Conservation (phyloP, 1,140 invertebrate species). For the Nasonia longicornis region DNA sequence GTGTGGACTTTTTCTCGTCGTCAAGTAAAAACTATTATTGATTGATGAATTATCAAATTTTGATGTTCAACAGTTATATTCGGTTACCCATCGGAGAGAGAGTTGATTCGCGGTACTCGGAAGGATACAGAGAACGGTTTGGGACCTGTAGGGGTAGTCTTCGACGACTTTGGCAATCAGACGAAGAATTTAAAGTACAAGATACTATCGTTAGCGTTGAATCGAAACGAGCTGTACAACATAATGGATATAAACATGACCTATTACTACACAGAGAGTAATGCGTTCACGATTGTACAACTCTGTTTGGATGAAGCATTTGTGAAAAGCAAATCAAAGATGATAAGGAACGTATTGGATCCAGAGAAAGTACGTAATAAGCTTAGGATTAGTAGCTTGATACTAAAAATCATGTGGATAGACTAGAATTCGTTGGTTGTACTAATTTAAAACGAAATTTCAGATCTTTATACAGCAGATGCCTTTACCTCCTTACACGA, state of each 20-base stretch:
- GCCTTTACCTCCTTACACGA: slow-evolving; percentile 61
- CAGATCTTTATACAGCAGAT: slow-evolving; percentile 63
- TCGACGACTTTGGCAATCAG: not conserved
- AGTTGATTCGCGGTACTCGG: not conserved
- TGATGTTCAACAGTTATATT: not conserved
- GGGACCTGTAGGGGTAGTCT: not conserved
- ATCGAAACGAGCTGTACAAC: not conserved
- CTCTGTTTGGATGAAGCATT: slow-evolving; percentile 59
- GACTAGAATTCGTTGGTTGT: not conserved
- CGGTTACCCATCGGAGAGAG: not conserved
- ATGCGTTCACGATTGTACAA: slow-evolving; percentile 55
- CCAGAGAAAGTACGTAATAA: slow-evolving; percentile 45
- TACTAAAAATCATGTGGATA: not conserved
- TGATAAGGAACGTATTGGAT: slow-evolving; percentile 8
- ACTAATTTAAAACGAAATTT: slow-evolving; percentile 27
- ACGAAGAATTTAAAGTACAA: slow-evolving; percentile 29
- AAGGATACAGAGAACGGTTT: too few relatives aligned
- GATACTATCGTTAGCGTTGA: not conserved
- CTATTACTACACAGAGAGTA: not conserved
- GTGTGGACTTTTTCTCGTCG: too few relatives aligned
- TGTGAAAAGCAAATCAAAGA: slow-evolving; percentile 48
- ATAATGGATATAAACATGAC: slow-evolving; percentile 12
- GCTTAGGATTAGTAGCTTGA: not conserved
- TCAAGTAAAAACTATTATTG: too few relatives aligned
- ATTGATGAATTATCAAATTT: too few relatives aligned